A percentile compares a stretch with the other conserved stretches of the same genome.
Conservation (phyloP, 1,140 invertebrate genomes). For the Pogonus chalceus region DNA sequence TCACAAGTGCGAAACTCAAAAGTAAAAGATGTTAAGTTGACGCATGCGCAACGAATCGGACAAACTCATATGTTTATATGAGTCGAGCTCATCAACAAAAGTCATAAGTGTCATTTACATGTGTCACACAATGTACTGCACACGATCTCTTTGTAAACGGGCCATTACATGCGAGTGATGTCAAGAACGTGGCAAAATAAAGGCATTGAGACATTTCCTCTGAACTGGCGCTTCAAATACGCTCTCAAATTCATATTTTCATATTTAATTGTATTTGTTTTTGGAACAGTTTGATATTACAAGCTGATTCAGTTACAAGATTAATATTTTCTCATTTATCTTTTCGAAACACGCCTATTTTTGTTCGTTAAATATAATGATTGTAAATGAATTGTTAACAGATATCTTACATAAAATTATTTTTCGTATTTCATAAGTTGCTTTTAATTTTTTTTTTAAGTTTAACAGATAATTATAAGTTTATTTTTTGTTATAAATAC, state of each 20-base stretch:
- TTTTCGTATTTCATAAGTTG: no score
- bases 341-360: no score
- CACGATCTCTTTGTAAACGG: constrained; percentile 1
- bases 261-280: no score
- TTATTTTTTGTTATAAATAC: no score
- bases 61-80: not conserved
- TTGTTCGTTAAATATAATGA: no score
- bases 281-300: no score
- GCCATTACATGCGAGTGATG: not conserved
- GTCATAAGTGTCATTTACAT: constrained; percentile 7
- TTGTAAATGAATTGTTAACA: no score
- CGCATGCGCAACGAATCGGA: not conserved
- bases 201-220: not conserved
- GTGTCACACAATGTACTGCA: constrained; percentile 1
- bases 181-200: constrained; percentile 2
- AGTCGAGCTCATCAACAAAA: not conserved
- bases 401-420: no score
- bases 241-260: not conserved
- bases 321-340: no score
- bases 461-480: no score
- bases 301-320: no score
- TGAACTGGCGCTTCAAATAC: not conserved
- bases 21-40: not conserved
- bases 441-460: no score
- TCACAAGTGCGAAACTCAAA: not conserved